phyloP scores from a whole-genome alignment of 2,797 vertebrate species.

The Rousettus madagascariensis region DNA sequence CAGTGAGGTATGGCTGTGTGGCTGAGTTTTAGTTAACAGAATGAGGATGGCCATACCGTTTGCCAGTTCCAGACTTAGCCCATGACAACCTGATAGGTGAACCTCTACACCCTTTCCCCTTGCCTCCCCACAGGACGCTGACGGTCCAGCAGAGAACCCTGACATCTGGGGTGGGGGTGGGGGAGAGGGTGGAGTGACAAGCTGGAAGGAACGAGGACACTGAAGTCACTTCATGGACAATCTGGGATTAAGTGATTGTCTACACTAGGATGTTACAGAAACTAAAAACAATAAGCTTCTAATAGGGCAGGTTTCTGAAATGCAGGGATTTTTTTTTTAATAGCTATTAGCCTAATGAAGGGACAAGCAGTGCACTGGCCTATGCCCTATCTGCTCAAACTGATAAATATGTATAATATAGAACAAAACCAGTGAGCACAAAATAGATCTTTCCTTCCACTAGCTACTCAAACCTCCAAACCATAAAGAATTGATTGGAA shows the following conservation, averaged over 20 bases:
- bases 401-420: not conserved
- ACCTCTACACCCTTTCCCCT: accelerated
- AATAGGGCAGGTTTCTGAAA: not conserved
- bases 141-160: not conserved
- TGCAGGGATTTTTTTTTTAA: not conserved
- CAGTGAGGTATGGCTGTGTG: not conserved
- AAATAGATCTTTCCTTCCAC: not conserved
- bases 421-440: not conserved
- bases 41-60: accelerated
- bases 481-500: not conserved
- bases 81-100: not conserved
- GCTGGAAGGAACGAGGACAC: not conserved
- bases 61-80: not conserved
- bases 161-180: accelerated
- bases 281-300: not conserved
- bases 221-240: not conserved
- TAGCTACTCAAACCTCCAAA: not conserved
- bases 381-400: not conserved
- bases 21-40: not conserved
- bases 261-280: not conserved
- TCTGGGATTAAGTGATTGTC: not conserved
- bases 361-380: not conserved
- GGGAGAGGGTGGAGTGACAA: not conserved
- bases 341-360: not conserved
- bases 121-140: not conserved